A percentile compares a stretch with the other conserved stretches of the same genome.
Conservation (phyloP, 2,797 vertebrate species). For the Sebastes reedi region DNA sequence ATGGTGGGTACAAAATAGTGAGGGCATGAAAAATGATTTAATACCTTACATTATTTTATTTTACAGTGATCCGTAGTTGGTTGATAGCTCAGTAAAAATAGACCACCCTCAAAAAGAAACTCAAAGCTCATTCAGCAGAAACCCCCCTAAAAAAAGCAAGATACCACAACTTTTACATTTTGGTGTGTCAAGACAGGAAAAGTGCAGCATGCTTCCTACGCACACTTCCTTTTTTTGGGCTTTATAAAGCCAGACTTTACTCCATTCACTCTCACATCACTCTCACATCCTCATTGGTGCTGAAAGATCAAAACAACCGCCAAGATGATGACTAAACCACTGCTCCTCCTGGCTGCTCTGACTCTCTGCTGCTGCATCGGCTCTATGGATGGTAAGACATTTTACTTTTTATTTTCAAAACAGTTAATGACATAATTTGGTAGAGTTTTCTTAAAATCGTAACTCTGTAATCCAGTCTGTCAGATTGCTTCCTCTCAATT, state of each 20-base stretch:
- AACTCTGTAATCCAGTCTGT: neutral
- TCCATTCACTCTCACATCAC: constrained; percentile 10
- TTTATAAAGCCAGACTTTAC: constrained; percentile 35
- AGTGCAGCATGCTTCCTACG: neutral
- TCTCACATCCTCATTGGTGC: constrained; percentile 21
- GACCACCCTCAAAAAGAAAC: neutral
- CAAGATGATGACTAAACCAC: constrained; percentile 33
- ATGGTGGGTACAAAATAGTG: neutral
- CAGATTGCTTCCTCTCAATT: neutral
- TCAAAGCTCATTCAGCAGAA: constrained; percentile 2
- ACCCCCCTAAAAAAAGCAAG: neutral
- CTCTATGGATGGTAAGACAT: constrained; percentile 37
- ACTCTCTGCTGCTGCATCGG: constrained; percentile 54
- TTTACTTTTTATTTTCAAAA: neutral
- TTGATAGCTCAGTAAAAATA: neutral
- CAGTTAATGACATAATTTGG: neutral
- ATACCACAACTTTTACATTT: neutral
- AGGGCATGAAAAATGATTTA: neutral
- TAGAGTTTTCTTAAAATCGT: neutral
- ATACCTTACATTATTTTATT: neutral
- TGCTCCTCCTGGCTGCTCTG: constrained; percentile 44
- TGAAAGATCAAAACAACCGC: constrained; percentile 12
- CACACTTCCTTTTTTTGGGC: constrained; percentile 28
- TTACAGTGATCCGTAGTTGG: neutral
- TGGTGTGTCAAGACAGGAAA: neutral